Evolutionary conservation across 1,140 invertebrate genomes (phyloP), one percentile per base, ranked within the genome.

Genomic region (Drosophila santomea): DNA sequence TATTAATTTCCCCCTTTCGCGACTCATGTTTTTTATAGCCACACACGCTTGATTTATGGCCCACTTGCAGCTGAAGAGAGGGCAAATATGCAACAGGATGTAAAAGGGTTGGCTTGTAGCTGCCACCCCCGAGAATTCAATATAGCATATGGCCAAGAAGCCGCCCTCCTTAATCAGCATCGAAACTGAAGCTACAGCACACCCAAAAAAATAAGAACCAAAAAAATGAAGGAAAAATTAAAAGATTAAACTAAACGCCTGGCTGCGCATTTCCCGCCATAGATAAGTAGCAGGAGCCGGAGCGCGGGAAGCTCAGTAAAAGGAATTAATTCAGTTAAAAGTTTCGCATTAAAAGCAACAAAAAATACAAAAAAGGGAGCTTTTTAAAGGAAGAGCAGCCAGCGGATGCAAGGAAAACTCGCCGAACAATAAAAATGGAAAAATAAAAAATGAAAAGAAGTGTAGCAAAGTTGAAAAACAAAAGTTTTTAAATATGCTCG

Each of bases 401-500:
- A 60, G 50, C 60, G 43, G 32, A 44, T 32, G 64, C 56, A 35
- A 25, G 35, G 35, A 47, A 71, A 68, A 63, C 58, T 64, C 52
- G 48, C 28, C 41, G 45, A 77, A 77, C 74, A 78, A 83, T 77
- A 75, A 72, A 73, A 78, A 80, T 67, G 60, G 50, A 20, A 44
- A 20, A 58, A 58, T 61, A 51, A 73, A 60, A 75, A 48, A 60
- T 52, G 23, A 41, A 32, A 72, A 39, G 50, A 58, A 63, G 61
- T 72, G 78, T 68, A 73, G 66, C 58, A 89, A 85, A 89, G 78
- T 78, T 89, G 82, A 54, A 80, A 66, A 84, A 80, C 73, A 80
- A 89, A 89, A 89, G 80, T 89, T 89, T 89, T 89, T 89, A 89
- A 89, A 89, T 89, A 89, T 89, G 84, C 84, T 88, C 77, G 85